Evolutionary conservation across 2,113 vertebrate genomes (phyloP), one percentile per base, ranked within the genome.

Genomic region (Rutilus rutilus): DNA sequence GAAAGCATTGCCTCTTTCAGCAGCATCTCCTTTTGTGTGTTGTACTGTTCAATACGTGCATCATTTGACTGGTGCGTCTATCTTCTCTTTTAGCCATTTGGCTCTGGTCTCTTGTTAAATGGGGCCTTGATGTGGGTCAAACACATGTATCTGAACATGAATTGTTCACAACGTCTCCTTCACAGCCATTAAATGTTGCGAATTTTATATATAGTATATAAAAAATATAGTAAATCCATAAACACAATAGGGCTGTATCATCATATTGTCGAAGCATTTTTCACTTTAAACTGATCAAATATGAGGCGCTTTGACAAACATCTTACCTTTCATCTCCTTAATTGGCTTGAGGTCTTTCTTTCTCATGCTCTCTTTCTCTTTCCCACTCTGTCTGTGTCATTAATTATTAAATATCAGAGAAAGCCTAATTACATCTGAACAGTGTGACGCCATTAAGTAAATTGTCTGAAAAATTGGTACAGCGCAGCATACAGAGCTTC

Each of bases 351-450:
- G 42, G 17, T 65, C 23, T 69, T 27, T 69, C 25, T 59, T 71
- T 45, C 54, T 45, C 4, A 2, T 57, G 36, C 62, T 23, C 42
- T 71, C 17, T 36, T 45, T 64, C 33, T 6, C 47, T 75, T 27
- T 81, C 25, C 12, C 14, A 27, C 33, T 76, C 62, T 78, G 21
- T 59, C 69, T 52, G 27, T 39, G 50, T 42, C 45, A 71, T 75
- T 67, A 74, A 47, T 85, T 83, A 74, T 81, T 84, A 82, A 50
- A 73, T 71, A 77, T 52, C 52, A n/a, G 7, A 19, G 15, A 73
- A 69, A 86, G 76, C 81, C 69, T 84, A 69, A 86, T 87, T 30
- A 87, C 67, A 59, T 30, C 65, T 62, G 17, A 87, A 15, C 39
- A 81, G 77, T 45, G 82, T 81, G 78, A 11, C 3, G 33, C 36